Percentiles rank a stretch among this genome's conserved stretches.
Evolutionary conservation across 1,140 invertebrate species (phyloP).

Genomic region (Halictus rubicundus): DNA sequence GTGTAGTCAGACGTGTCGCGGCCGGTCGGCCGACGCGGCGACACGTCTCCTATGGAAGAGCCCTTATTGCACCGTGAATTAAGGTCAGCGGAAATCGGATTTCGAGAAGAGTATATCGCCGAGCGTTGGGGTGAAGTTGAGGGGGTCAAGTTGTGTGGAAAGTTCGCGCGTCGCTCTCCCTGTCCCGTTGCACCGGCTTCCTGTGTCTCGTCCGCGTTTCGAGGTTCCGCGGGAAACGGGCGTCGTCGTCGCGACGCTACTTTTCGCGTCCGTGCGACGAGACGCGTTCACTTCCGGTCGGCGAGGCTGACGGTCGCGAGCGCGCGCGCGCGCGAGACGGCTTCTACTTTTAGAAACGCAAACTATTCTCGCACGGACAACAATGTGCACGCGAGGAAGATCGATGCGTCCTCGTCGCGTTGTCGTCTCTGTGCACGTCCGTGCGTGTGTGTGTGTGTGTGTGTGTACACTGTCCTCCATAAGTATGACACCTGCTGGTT

Average conservation of each 20-base stretch:
- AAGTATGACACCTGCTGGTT: no score
- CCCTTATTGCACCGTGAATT: constrained; percentile 21
- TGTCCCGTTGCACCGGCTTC: not conserved
- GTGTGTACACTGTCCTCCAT: no score
- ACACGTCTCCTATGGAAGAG: not conserved
- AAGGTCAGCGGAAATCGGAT: constrained; percentile 45
- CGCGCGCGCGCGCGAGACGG: not conserved
- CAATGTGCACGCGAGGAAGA: constrained; percentile 9
- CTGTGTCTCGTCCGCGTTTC: not conserved
- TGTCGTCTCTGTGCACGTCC: not conserved
- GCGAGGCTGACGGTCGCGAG: not conserved
- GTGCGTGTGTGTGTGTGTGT: no score
- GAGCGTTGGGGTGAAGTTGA: constrained; percentile 12
- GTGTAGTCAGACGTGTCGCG: not conserved
- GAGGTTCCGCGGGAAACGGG: not conserved
- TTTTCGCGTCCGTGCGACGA: not conserved
- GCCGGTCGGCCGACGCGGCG: not conserved
- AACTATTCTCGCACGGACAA: not conserved
- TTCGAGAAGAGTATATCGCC: constrained; percentile 13
- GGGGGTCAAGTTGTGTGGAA: constrained; percentile 9
- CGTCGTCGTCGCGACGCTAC: not conserved
- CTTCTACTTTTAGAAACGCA: constrained; percentile 15
- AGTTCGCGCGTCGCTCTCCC: not conserved
- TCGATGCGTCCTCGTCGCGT: constrained; percentile 11
- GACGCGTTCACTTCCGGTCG: constrained; percentile 1